Evolutionary conservation across 2,113 vertebrate species (phyloP).

Genomic region (Speoplatyrhinus poulsoni): DNA sequence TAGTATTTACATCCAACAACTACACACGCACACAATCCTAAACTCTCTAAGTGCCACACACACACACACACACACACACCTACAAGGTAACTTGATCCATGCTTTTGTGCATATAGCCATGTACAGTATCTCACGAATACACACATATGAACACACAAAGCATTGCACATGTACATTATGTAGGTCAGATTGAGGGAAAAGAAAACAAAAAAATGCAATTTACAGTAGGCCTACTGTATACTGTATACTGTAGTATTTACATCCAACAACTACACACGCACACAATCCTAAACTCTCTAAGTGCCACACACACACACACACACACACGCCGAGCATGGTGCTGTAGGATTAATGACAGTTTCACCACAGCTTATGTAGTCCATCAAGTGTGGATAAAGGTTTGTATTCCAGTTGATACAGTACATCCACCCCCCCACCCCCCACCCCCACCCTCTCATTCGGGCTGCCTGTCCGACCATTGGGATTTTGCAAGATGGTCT

Average conservation of each 20-base stretch:
- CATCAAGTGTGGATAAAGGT: background rate
- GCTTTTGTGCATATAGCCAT: too few species aligned
- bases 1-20: background rate
- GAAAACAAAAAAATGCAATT: background rate
- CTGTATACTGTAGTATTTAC: background rate
- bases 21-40: background rate
- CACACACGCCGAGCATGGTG: background rate
- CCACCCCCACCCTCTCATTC: too few species aligned
- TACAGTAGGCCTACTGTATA: too few species aligned
- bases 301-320: constrained; percentile 7
- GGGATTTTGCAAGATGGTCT: too few species aligned
- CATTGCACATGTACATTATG: background rate
- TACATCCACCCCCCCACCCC: background rate
- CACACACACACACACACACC: background rate
- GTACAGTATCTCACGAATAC: background rate
- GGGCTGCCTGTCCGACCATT: too few species aligned
- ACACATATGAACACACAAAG: background rate
- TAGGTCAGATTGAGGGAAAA: background rate
- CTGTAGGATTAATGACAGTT: constrained; percentile 2
- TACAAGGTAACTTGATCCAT: background rate
- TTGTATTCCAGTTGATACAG: background rate
- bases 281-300: background rate
- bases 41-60: background rate
- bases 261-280: background rate
- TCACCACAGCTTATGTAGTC: background rate